phyloP scores from a whole-genome alignment of 64 coral and sea anemone genomes.

The Stichodactyla helianthus region DNA sequence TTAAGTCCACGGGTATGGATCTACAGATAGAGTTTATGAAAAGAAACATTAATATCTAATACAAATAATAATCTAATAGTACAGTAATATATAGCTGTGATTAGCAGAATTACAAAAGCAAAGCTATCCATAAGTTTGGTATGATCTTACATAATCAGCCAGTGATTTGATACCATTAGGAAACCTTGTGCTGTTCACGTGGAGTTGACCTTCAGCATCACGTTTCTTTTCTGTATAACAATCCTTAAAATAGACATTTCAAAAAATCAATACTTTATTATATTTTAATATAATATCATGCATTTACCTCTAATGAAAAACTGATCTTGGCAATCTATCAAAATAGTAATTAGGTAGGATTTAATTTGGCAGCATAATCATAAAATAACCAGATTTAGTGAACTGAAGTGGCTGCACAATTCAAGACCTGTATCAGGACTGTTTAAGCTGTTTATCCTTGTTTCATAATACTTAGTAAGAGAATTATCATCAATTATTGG shows the following conservation, averaged over 20 bases:
- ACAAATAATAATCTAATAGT: background rate
- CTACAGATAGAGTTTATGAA: slow-evolving; percentile 4
- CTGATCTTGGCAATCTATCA: too few relatives aligned
- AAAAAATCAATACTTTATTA: background rate
- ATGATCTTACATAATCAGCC: slow-evolving; percentile 68
- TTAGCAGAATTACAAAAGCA: too few relatives aligned
- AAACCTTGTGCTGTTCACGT: slow-evolving; percentile 80
- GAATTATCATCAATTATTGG: background rate
- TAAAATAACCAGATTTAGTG: too few relatives aligned
- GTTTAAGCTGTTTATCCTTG: too few relatives aligned
- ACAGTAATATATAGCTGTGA: background rate
- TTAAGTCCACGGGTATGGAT: slow-evolving; percentile 64
- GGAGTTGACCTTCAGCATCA: slow-evolving; percentile 52
- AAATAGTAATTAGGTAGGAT: too few relatives aligned
- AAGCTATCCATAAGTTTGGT: background rate
- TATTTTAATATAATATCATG: background rate
- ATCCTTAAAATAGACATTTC: slow-evolving; percentile 34
- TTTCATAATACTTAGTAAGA: too few relatives aligned
- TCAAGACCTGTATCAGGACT: too few relatives aligned
- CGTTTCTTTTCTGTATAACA: slow-evolving; percentile 80
- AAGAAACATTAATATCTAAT: background rate
- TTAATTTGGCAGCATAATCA: too few relatives aligned
- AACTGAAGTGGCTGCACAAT: too few relatives aligned
- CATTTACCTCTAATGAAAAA: too few relatives aligned
- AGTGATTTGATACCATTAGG: slow-evolving; percentile 76